These are phyloP conservation scores for Machimus atricapillus DNA, from an alignment of 2,888 invertebrate species.

Conservation along the genomic window DNA sequence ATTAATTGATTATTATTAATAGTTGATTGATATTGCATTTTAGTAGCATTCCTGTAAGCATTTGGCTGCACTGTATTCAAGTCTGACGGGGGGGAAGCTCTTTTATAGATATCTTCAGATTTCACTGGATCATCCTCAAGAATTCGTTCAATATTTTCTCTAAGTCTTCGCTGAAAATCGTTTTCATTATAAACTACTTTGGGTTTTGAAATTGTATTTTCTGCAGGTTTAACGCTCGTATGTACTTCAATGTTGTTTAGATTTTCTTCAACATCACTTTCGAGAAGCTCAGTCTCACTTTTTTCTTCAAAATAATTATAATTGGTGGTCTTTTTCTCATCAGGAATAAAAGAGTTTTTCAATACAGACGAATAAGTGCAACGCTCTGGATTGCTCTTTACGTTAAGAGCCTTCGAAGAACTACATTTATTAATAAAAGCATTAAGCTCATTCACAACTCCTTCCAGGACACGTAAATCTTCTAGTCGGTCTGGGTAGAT, in stretches of 20 bases:
- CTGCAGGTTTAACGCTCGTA: background rate
- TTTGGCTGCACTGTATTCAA: background rate
- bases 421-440: background rate
- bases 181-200: background rate
- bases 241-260: background rate
- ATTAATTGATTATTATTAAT: background rate
- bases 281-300: background rate
- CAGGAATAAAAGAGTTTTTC: background rate
- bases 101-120: background rate
- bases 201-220: background rate
- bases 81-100: background rate
- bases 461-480: background rate
- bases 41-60: background rate
- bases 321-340: background rate
- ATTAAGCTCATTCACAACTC: background rate
- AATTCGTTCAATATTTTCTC: background rate
- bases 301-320: background rate
- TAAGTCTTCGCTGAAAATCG: background rate
- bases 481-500: background rate
- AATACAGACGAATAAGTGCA: conserved; percentile 9
- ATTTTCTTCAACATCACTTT: background rate
- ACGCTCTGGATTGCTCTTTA: background rate
- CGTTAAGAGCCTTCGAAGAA: background rate
- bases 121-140: background rate
- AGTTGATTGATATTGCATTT: background rate